Evolutionary conservation across 2,888 invertebrate genomes (phyloP).

Genomic region (Nysson spinosus): DNA sequence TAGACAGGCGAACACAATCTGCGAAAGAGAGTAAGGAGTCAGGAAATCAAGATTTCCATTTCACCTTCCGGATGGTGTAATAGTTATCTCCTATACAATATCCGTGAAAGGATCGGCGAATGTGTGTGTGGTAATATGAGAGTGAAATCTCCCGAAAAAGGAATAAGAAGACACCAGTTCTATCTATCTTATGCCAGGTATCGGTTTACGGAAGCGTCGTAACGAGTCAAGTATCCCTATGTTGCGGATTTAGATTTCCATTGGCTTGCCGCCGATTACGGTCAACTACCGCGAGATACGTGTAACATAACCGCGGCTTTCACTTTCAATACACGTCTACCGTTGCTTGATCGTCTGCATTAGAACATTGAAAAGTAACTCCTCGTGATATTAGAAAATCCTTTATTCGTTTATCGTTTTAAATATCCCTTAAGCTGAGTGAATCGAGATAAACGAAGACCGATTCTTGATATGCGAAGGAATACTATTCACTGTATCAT

Average conservation of each 20-base stretch:
- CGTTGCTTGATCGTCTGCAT: neutral
- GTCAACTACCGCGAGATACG: constrained; percentile 20
- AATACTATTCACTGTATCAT: too few relatives aligned
- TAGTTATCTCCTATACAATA: too few relatives aligned
- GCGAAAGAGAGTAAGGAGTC: constrained; percentile 24
- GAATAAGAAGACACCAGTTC: constrained; percentile 1
- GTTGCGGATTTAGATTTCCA: constrained; percentile 39
- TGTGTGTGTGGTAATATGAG: neutral
- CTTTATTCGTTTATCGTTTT: neutral
- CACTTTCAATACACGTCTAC: constrained; percentile 65
- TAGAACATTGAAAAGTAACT: constrained; percentile 33
- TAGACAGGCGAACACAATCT: constrained; percentile 77
- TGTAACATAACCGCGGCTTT: constrained; percentile 65
- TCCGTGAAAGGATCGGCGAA: too few relatives aligned
- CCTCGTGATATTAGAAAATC: constrained; percentile 19
- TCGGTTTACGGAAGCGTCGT: constrained; percentile 49
- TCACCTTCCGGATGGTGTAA: too few relatives aligned
- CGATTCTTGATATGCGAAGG: too few relatives aligned
- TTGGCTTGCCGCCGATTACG: constrained; percentile 50
- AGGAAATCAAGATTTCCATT: neutral
- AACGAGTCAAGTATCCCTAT: constrained; percentile 25
- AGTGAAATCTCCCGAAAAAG: constrained; percentile 16
- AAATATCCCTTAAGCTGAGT: too few relatives aligned
- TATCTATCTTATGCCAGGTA: neutral
- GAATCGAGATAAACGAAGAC: too few relatives aligned